These are phyloP conservation scores for Drosophila peninsularis DNA, from an alignment of 2,888 invertebrate species.

Conservation along the genomic window DNA sequence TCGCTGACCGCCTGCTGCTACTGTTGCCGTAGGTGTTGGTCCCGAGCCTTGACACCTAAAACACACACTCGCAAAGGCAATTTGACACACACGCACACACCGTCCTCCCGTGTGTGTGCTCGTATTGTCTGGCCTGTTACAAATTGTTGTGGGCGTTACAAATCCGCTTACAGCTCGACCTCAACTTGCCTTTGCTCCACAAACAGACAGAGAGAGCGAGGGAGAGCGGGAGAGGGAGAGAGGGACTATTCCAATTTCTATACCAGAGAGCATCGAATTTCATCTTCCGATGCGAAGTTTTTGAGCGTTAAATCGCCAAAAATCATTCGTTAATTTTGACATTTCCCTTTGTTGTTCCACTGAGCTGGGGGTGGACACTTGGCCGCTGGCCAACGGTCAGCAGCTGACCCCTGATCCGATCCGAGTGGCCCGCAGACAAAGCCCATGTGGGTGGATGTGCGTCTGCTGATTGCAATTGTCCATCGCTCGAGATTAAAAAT, in stretches of 20 bases:
- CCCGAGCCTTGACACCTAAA: slow-evolving; percentile 42
- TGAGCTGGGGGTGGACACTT: slow-evolving; percentile 48
- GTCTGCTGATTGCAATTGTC: slow-evolving; percentile 54
- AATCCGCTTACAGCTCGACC: slow-evolving; percentile 82
- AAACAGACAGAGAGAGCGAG: too few relatives aligned
- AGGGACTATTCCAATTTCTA: slow-evolving; percentile 23
- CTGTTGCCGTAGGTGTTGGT: slow-evolving; percentile 21
- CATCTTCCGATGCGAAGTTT: slow-evolving; percentile 64
- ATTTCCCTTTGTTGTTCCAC: slow-evolving; percentile 59
- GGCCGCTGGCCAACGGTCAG: slow-evolving; percentile 64
- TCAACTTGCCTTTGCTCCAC: slow-evolving; percentile 46
- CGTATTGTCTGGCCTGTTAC: slow-evolving; percentile 77
- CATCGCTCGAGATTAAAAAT: slow-evolving; percentile 74
- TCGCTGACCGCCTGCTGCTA: slow-evolving; percentile 57
- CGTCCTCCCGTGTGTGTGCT: slow-evolving; percentile 7
- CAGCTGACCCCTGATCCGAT: slow-evolving; percentile 54
- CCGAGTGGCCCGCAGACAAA: slow-evolving; percentile 64
- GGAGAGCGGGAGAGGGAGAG: too few relatives aligned
- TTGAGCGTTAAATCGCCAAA: slow-evolving; percentile 77
- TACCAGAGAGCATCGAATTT: slow-evolving; percentile 56
- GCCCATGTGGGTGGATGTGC: slow-evolving; percentile 68
- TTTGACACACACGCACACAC: slow-evolving; percentile 46
- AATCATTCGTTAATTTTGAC: slow-evolving; percentile 80
- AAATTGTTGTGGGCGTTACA: slow-evolving; percentile 85
- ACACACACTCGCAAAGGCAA: slow-evolving; percentile 19